Evolutionary conservation across 2,113 vertebrate genomes (phyloP), one percentile per base, ranked within the genome.

Genomic region (Toxotes chatareus): DNA sequence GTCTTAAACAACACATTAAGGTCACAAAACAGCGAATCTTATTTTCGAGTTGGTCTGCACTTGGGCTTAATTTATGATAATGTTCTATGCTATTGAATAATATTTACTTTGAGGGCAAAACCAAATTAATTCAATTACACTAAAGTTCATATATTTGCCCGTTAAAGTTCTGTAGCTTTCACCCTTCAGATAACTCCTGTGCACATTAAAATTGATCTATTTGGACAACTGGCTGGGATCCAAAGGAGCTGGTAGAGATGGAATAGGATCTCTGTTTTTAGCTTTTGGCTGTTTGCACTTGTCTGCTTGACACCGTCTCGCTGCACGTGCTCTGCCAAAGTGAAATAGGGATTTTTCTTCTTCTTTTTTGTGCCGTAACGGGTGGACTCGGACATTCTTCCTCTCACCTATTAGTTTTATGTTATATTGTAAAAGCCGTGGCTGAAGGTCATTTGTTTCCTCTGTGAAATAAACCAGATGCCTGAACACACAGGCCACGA

Each of bases 1-100:
- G 38, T 84, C 42, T 77, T 31, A 40, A 79, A 79, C 53, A 59
- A 70, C 75, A 77, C 32, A 23, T 23, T 72, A 76, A 91, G 90
- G 86, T 91, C 80, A 85, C 8, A 49, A 65, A 68, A 71, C 19
- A 23, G 21, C n/a, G 62, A 7, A 34, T 78, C 60, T 65, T 70
- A 67, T 76, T 84, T 36, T 44, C 27, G 49, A 69, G 31, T 31
- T 49, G 9, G 21, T 56, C 40, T 76, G n/a, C 17, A 70, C 46
- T 82, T 34, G 46, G 17, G 51, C 46, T 62, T 87, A 83, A 89
- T 89, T 83, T 86, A 88, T 90, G 91, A 1, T 84, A 80, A 91
- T 89, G 36, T 16, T 7, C 71, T 4, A 1, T 42, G 69, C 66
- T 62, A 44, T 68, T 86, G 82, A 87, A 85, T 89, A 72, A 76